Conservation (phyloP, 92 coral and sea anemone species). For the Epizoanthus ramosus region DNA sequence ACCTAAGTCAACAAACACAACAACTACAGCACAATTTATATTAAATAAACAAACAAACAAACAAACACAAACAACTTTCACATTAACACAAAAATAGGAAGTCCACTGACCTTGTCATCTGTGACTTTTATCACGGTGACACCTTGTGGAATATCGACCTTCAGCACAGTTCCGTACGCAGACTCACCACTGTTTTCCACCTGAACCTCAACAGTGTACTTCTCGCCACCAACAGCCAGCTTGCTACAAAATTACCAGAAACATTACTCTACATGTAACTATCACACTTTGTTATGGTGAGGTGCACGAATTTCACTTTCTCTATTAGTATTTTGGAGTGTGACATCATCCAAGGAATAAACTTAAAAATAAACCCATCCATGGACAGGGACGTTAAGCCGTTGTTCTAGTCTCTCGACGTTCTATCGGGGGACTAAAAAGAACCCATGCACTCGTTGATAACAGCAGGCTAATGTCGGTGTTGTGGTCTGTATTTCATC, state of each 20-base stretch:
- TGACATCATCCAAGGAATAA: no score
- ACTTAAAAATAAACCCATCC: no score
- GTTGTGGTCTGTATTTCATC: no score
- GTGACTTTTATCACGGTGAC: constrained; percentile 29
- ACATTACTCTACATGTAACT: not conserved
- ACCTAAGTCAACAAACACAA: no score
- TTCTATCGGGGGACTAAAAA: no score
- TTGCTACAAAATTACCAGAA: not conserved
- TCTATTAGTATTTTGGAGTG: no score
- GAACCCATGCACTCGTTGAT: no score
- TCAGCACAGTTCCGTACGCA: constrained; percentile 31
- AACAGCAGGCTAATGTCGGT: no score
- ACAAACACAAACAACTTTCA: not conserved
- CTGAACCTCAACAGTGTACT: not conserved
- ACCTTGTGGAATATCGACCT: constrained; percentile 31
- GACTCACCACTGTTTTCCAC: constrained; percentile 22
- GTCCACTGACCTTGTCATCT: constrained; percentile 1
- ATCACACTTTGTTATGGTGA: not conserved
- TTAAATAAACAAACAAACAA: no score
- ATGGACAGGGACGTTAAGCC: no score
- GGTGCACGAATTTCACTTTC: not conserved
- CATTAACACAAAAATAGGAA: not conserved
- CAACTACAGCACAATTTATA: no score
- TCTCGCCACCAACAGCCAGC: constrained; percentile 34
- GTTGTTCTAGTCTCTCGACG: no score